Evolutionary conservation across 1,140 invertebrate species (phyloP).

Genomic region (Apis dorsata): DNA sequence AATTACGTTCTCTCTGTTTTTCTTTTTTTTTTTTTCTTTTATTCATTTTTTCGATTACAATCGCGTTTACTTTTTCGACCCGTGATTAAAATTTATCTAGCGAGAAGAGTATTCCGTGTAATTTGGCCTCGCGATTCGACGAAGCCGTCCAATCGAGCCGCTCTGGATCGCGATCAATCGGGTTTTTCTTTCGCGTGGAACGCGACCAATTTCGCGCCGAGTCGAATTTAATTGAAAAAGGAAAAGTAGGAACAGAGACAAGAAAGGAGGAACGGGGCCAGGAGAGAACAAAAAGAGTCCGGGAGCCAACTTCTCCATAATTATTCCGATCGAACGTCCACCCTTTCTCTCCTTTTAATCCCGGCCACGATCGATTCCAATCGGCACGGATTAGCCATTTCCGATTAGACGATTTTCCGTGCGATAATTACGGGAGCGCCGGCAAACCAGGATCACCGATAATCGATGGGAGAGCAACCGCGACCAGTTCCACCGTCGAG

Average conservation of each 20-base stretch:
- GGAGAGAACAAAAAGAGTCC: too few species aligned
- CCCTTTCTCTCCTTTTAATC: slow-evolving; percentile 2
- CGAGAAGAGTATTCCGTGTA: background rate
- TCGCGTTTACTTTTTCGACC: too few species aligned
- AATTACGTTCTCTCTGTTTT: too few species aligned
- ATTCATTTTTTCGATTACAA: too few species aligned
- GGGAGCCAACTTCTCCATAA: background rate
- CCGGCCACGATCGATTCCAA: slow-evolving; percentile 25
- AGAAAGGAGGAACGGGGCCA: background rate
- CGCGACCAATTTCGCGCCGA: slow-evolving; percentile 5
- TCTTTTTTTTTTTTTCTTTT: too few species aligned
- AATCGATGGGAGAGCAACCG: slow-evolving; percentile 46
- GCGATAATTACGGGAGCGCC: slow-evolving; percentile 50
- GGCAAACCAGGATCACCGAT: slow-evolving; percentile 34
- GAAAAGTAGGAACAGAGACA: too few species aligned
- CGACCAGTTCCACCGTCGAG: background rate
- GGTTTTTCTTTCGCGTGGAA: too few species aligned
- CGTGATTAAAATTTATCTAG: too few species aligned
- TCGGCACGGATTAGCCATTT: slow-evolving; percentile 17
- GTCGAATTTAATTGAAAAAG: background rate
- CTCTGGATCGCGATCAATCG: background rate
- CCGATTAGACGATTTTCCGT: slow-evolving; percentile 39
- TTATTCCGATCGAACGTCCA: slow-evolving; percentile 30
- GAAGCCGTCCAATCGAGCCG: background rate
- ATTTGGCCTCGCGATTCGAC: background rate